Evolutionary conservation across 1,140 invertebrate species (phyloP), one percentile per base, ranked within the genome.

Genomic region (Cotesia vestalis): DNA sequence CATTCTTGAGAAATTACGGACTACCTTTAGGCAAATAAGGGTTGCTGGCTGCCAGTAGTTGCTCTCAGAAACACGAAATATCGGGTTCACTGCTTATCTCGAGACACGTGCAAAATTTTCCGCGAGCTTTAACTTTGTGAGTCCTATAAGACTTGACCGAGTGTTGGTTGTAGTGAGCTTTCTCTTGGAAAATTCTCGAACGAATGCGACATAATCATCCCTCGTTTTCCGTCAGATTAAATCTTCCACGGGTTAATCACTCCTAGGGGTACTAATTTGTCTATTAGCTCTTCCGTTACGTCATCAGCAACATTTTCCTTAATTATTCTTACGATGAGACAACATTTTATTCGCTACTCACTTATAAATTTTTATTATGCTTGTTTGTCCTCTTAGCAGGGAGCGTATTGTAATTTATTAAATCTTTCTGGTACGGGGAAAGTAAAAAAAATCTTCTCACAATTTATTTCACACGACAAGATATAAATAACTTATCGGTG

Each of bases 181-280:
- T 27, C 57, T 69, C 67, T 62, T 59, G 66, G 40, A 64, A 73
- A 74, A 74, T 74, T 74, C 57, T 73, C 67, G 51, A 66, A 67
- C 66, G 62, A 69, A 73, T 73, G 73, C 68, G 27, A 63, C 69
- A 71, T 74, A 74, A 74, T 71, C 69, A 66, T 74, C 68, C 66
- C 73, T 74, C 73, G 69, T 74, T 74, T 74, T 74, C 73, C 52
- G 61, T 69, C 55, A 74, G 73, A 74, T 74, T 74, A 71, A 74
- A 74, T 74, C 73, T 74, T 62, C 69, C 53, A 34, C 57, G 73
- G 69, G 68, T 74, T 74, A 74, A 74, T 74, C 73, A 63, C 51
- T 69, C 60, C 63, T 64, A 35, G 62, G 14, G 69, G 40, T 61
- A 70, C 68, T 71, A 74, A 74, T 74, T 74, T 66, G 73, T 74